Evolutionary conservation across 2,888 invertebrate species (phyloP), one percentile per base, ranked within the genome.

Genomic region (Xestia c-nigrum): DNA sequence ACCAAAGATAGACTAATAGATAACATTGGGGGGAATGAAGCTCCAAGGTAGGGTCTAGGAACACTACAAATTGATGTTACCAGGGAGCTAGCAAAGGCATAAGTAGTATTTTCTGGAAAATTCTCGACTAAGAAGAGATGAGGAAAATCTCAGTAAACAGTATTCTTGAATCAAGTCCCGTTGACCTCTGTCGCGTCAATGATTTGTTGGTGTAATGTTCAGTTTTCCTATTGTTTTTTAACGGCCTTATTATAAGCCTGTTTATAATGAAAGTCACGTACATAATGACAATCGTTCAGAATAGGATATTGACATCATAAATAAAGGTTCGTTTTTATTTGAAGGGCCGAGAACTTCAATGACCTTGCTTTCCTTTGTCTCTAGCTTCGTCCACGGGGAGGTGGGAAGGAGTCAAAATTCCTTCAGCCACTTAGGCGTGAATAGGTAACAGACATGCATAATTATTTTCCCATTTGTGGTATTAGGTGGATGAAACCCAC

Each of bases 171-270:
- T 46, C 47, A 65, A 72, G 40, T 75, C 74, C 65, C n/a, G 43
- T 64, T 83, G 83, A 74, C 88, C 87, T 88, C 52, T 21, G 43
- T 12, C 40, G 43, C 47, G 52, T 66, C 76, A 86, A 86, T 86
- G 75, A 76, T 76, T 78, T 57, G 78, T 72, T 78, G 55, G 70
- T 69, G 24, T 67, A 59, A n/a, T 81, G 31, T 72, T 80, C 55
- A 65, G 61, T 83, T 83, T 85, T 75, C 89, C 83, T 79, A 83
- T 74, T 80, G 77, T 76, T 67, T 63, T 12, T 78, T 72, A 67
- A 75, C 72, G 68, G 46, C 81, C 84, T 84, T 84, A 82, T 74
- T 76, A 19, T 50, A 24, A 14, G 16, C 3, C n/a, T 74, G 46
- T 63, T 78, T 74, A 64, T 68, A 76, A 79, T 82, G 68, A n/a